Conservation (phyloP, 1,140 invertebrate genomes). For the Halesus radiatus region DNA sequence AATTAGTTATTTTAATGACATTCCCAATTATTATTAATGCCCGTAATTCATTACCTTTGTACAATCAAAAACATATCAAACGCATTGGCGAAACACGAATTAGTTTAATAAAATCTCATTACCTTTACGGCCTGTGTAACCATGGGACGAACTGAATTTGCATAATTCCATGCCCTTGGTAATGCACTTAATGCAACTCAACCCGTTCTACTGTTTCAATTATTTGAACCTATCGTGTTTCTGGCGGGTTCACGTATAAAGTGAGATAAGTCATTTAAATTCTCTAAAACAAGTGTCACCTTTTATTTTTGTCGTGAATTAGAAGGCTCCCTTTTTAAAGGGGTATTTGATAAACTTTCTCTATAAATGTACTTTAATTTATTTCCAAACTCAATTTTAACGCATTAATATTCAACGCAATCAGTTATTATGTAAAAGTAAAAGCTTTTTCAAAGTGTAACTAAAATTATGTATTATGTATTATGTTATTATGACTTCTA, state of each 20-base stretch:
- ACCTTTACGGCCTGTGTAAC: slow-evolving; percentile 24
- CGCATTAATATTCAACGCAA: too few species aligned
- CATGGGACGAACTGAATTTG: slow-evolving; percentile 47
- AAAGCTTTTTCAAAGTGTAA: too few species aligned
- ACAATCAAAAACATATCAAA: not conserved
- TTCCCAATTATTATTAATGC: not conserved
- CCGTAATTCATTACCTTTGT: not conserved
- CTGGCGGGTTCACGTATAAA: not conserved
- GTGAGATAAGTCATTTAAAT: not conserved
- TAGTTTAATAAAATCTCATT: slow-evolving; percentile 36
- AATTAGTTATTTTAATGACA: not conserved
- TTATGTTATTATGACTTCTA: too few species aligned
- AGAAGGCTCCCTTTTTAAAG: too few species aligned
- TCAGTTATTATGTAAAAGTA: too few species aligned
- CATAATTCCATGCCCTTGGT: slow-evolving; percentile 48
- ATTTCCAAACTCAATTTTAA: too few species aligned
- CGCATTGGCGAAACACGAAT: not conserved
- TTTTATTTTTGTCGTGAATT: too few species aligned
- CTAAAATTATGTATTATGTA: too few species aligned
- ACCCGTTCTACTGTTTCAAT: slow-evolving; percentile 27
- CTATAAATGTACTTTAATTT: too few species aligned
- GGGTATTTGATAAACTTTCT: too few species aligned
- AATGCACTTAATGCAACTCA: slow-evolving; percentile 38
- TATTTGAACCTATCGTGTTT: slow-evolving; percentile 27
- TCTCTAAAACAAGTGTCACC: too few species aligned